phyloP scores from a whole-genome alignment of 2,113 vertebrate species.

The Dunckerocampus dactyliophorus region DNA sequence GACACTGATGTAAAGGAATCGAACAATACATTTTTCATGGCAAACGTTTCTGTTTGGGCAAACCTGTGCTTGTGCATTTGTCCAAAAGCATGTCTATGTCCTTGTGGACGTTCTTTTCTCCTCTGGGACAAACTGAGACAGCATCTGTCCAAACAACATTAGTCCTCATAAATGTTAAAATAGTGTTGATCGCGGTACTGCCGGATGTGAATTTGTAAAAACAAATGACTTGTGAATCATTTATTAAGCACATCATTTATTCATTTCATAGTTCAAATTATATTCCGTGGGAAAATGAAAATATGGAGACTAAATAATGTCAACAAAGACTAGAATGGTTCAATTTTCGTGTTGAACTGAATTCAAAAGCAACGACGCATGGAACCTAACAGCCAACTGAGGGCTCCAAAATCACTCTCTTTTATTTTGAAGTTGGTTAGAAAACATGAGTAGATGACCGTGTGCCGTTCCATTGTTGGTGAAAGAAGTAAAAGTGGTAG shows the following conservation, averaged over 20 bases:
- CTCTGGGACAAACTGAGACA: constrained; percentile 6
- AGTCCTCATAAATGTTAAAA: constrained; percentile 31
- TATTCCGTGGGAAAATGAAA: background rate
- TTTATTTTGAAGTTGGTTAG: no score
- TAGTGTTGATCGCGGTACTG: constrained; percentile 18
- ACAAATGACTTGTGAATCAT: constrained; percentile 37
- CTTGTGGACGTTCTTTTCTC: background rate
- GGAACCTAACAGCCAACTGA: no score
- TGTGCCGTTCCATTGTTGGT: no score
- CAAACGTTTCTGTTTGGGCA: background rate
- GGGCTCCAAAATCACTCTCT: no score
- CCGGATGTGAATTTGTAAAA: constrained; percentile 28
- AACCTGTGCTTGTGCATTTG: background rate
- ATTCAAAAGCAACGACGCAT: background rate
- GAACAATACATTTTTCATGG: constrained; percentile 1
- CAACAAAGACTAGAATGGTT: background rate
- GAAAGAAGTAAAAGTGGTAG: no score
- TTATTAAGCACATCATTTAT: constrained; percentile 24
- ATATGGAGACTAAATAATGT: background rate
- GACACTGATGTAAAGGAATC: background rate
- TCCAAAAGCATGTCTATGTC: background rate
- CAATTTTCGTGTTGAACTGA: background rate
- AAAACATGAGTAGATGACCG: no score
- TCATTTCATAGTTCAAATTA: constrained; percentile 18
- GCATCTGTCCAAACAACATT: constrained; percentile 10